Conservation (phyloP, 2,888 invertebrate genomes). For the Cecidostiba fungosa region DNA sequence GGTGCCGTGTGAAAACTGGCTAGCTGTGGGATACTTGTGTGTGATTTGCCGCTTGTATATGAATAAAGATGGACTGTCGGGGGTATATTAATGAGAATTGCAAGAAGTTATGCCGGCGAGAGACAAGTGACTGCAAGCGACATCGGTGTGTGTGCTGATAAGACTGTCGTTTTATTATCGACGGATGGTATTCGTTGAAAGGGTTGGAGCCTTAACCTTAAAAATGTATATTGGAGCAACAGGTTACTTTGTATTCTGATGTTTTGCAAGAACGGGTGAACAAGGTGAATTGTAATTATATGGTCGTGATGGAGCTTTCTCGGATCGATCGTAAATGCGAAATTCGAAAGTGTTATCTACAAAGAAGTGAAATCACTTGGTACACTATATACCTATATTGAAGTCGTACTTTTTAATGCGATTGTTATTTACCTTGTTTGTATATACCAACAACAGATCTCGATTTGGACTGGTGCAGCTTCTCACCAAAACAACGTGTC, state of each 20-base stretch:
- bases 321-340: background rate
- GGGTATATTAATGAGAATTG: background rate
- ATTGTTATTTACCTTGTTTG: too few relatives aligned
- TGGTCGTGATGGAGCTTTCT: background rate
- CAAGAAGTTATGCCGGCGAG: background rate
- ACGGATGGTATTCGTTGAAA: background rate
- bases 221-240: background rate
- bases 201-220: background rate
- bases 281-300: background rate
- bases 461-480: too few relatives aligned
- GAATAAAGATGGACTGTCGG: background rate
- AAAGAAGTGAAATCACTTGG: too few relatives aligned
- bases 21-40: background rate
- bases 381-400: too few relatives aligned
- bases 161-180: background rate
- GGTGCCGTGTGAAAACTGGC: constrained; percentile 93
- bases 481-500: too few relatives aligned
- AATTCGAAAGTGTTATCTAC: background rate
- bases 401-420: too few relatives aligned
- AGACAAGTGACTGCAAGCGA: background rate
- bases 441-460: too few relatives aligned
- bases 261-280: background rate
- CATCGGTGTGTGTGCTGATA: background rate
- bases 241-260: background rate
- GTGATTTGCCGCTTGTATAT: background rate